Conservation (phyloP, 2,888 invertebrate species). For the Aproaerema taeniolella region DNA sequence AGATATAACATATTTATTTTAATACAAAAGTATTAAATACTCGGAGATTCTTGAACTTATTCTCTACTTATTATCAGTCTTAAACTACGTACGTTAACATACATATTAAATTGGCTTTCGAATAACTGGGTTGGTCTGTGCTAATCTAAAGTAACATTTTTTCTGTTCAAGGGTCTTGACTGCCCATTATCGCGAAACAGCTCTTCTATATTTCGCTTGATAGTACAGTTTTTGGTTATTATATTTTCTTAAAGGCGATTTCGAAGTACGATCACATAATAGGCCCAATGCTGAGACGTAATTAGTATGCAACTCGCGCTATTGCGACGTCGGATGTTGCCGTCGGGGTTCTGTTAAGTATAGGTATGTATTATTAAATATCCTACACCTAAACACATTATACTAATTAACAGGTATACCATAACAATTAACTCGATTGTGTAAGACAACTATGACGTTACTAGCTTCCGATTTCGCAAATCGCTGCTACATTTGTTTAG, state of each 20-base stretch:
- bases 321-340: slow-evolving; percentile 10
- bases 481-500: no score
- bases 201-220: no score
- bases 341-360: not conserved
- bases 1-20: slow-evolving; percentile 14
- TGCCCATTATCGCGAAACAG: no score
- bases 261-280: slow-evolving; percentile 1
- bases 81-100: slow-evolving; percentile 19
- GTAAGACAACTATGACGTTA: slow-evolving; percentile 9
- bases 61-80: slow-evolving; percentile 41
- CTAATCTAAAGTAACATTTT: slow-evolving; percentile 5
- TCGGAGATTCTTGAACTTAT: slow-evolving; percentile 31
- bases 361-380: slow-evolving; percentile 8
- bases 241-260: slow-evolving; percentile 3
- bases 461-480: slow-evolving; percentile 25
- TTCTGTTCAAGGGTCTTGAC: slow-evolving; percentile 2
- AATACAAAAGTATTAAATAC: slow-evolving; percentile 24
- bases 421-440: slow-evolving; percentile 9
- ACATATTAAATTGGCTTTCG: no score
- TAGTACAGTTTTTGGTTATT: no score
- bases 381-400: slow-evolving; percentile 1
- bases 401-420: slow-evolving; percentile 10
- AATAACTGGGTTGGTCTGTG: slow-evolving; percentile 1
- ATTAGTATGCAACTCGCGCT: slow-evolving; percentile 8
- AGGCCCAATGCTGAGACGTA: slow-evolving; percentile 5